phyloP scores from a whole-genome alignment of 2,113 vertebrate species.

The Micronisus gabar region DNA sequence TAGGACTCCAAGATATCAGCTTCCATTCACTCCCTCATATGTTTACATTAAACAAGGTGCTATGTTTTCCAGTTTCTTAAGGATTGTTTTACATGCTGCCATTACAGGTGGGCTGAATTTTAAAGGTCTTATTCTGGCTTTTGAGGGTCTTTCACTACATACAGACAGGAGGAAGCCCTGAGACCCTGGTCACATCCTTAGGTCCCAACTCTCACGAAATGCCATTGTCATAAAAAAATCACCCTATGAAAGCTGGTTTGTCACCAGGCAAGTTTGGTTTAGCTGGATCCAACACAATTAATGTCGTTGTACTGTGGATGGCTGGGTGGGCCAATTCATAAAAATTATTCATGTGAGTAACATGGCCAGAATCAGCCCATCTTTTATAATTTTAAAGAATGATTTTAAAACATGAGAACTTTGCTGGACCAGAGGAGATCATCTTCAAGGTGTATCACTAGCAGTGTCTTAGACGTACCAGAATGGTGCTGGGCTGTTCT shows the following conservation, averaged over 20 bases:
- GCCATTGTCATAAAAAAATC: not conserved
- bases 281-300: not conserved
- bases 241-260: not conserved
- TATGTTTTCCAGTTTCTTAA: not conserved
- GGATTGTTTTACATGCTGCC: not conserved
- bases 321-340: not conserved
- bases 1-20: not conserved
- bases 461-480: accelerated
- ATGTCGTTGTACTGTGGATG: not conserved
- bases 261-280: not conserved
- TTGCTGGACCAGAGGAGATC: not conserved
- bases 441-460: not conserved
- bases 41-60: not conserved
- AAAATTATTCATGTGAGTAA: not conserved
- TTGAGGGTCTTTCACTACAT: not conserved
- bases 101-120: not conserved
- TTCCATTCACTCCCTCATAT: not conserved
- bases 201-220: not conserved
- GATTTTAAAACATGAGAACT: not conserved
- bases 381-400: not conserved
- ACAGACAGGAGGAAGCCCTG: not conserved
- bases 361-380: not conserved
- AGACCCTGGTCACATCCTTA: not conserved
- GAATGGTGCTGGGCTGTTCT: not conserved
- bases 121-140: not conserved